These are phyloP conservation scores for Oscarella lobularis DNA, from an alignment of 37 sponge, comb jelly and placozoan genomes.

Conservation along the genomic window DNA sequence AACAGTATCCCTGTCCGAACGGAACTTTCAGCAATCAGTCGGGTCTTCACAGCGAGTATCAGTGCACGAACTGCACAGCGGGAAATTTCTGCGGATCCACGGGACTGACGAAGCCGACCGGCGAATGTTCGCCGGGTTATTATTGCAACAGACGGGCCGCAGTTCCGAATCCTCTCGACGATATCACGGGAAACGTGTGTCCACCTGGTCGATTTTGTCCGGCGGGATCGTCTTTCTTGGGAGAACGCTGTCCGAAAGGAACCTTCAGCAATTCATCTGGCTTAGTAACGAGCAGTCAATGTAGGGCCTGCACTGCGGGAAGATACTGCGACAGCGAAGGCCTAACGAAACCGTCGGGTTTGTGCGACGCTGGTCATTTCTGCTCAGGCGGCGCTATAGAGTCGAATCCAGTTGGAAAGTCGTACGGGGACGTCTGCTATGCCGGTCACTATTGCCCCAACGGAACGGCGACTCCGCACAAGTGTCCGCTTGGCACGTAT, in stretches of 20 bases:
- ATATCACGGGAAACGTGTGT: slow-evolving; percentile 7
- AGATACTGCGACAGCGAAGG: not conserved
- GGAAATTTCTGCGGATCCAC: not conserved
- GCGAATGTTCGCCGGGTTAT: slow-evolving; percentile 15
- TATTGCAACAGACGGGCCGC: slow-evolving; percentile 8
- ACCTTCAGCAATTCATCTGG: not conserved
- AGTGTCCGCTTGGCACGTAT: slow-evolving; percentile 28
- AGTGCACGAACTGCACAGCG: slow-evolving; percentile 2
- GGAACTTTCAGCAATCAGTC: not conserved
- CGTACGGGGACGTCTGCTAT: not conserved
- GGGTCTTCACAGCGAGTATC: not conserved
- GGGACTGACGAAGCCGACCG: not conserved
- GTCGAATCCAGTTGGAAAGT: not conserved
- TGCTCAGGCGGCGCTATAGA: slow-evolving; percentile 6
- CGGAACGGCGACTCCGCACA: slow-evolving; percentile 13
- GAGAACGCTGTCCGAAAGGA: not conserved
- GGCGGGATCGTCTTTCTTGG: not conserved
- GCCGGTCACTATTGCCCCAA: slow-evolving; percentile 23
- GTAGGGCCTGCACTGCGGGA: not conserved
- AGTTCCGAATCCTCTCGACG: slow-evolving; percentile 8
- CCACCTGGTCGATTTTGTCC: slow-evolving; percentile 22
- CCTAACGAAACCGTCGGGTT: not conserved
- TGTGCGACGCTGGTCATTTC: slow-evolving; percentile 16
- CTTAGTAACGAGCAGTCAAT: not conserved
- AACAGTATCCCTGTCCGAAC: not conserved